Percentiles rank a stretch among this genome's conserved stretches.
phyloP scores from a whole-genome alignment of 2,888 invertebrate genomes.

The Coleophora flavipennella region DNA sequence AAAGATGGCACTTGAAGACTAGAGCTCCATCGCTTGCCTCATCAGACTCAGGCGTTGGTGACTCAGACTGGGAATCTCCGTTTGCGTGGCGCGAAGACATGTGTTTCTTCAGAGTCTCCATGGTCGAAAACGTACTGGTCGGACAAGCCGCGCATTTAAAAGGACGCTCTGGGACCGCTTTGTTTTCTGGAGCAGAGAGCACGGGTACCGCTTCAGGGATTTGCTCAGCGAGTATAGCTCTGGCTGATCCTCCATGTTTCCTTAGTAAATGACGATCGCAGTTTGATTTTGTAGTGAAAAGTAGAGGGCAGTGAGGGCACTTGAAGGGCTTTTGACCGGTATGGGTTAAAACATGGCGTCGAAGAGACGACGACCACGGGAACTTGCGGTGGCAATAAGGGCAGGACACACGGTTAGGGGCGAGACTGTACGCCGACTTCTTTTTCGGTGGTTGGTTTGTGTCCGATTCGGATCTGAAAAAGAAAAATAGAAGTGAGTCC shows the following conservation, averaged over 20 bases:
- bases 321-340: conserved; percentile 98
- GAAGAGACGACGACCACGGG: conserved; percentile 96
- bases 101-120: conserved; percentile 85
- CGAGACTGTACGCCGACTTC: conserved; percentile 95
- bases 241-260: conserved; percentile 78
- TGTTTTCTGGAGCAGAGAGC: conserved; percentile 51
- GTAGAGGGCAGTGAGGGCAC: conserved; percentile 92
- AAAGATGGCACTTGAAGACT: conserved; percentile 94
- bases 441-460: conserved; percentile 79
- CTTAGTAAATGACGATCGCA: conserved; percentile 94
- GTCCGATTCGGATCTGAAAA: conserved; percentile 78
- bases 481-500: neutral
- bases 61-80: conserved; percentile 56
- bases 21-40: conserved; percentile 72
- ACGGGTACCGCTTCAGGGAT: conserved; percentile 37
- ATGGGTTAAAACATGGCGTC: conserved; percentile 95
- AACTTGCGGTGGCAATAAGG: conserved; percentile 95
- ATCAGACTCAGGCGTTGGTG: conserved; percentile 44
- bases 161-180: conserved; percentile 82
- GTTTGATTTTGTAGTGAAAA: conserved; percentile 97
- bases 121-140: conserved; percentile 85
- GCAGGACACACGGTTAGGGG: conserved; percentile 94
- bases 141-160: conserved; percentile 87
- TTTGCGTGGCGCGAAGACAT: conserved; percentile 79
- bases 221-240: conserved; percentile 56